phyloP scores from a whole-genome alignment of 2,797 vertebrate genomes.

The Dallia pectoralis region DNA sequence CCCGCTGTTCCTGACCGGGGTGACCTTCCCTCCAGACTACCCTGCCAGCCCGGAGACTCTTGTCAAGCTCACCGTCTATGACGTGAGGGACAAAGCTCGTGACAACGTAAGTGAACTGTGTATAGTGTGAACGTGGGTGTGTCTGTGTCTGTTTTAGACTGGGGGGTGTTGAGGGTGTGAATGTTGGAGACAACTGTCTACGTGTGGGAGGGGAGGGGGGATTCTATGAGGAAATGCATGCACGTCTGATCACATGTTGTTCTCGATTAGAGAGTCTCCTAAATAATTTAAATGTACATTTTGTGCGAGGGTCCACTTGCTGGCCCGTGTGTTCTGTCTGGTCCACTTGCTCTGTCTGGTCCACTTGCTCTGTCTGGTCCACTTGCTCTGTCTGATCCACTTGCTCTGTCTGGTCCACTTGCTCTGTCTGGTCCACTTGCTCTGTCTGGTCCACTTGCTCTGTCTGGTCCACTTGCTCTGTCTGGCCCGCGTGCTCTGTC shows the following conservation, averaged over 20 bases:
- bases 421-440: no score
- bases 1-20: conserved; percentile 93
- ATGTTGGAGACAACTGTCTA: background rate
- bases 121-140: background rate
- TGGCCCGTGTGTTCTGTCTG: background rate
- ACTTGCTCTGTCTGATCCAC: background rate
- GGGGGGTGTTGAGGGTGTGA: background rate
- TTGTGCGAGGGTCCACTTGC: background rate
- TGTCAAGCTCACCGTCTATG: conserved; percentile 93
- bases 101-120: conserved; percentile 85
- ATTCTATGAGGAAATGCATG: background rate
- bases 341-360: no score
- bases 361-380: no score
- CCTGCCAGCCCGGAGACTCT: conserved; percentile 88
- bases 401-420: no score
- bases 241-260: background rate
- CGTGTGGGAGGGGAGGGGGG: background rate
- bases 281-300: no score
- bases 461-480: no score
- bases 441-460: no score
- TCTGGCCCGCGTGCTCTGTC: background rate
- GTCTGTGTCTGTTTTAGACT: no score
- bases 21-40: conserved; percentile 90
- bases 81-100: conserved; percentile 91
- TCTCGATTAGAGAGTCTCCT: background rate